These are phyloP conservation scores for Gasterosteus aculeatus DNA, from an alignment of 2,113 vertebrate genomes.

Conservation along the genomic window DNA sequence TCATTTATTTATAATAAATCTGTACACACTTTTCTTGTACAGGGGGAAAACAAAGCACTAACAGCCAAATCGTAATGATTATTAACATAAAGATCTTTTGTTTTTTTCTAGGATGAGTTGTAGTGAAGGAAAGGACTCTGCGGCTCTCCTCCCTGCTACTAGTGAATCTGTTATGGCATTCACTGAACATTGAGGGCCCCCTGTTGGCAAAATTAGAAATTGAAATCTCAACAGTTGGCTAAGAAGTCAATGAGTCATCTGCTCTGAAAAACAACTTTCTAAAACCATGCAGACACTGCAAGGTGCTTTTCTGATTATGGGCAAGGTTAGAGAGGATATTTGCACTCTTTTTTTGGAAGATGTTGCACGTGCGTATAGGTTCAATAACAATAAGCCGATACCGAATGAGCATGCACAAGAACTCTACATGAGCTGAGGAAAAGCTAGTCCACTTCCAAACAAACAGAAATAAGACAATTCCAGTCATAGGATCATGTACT, in stretches of 20 bases:
- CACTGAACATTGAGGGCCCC: not conserved
- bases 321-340: not conserved
- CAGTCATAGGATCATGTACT: not conserved
- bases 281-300: not conserved
- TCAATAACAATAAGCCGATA: not conserved
- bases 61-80: not conserved
- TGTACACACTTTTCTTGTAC: not conserved
- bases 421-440: not conserved
- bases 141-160: too few relatives aligned
- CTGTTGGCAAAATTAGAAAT: not conserved
- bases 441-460: not conserved
- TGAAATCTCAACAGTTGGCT: constrained; percentile 1
- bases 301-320: not conserved
- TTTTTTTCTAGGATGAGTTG: not conserved
- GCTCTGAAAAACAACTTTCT: not conserved
- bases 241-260: constrained; percentile 25
- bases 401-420: not conserved
- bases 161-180: not conserved
- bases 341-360: not conserved
- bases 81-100: not conserved
- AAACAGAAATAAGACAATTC: not conserved
- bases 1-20: not conserved
- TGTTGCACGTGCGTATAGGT: not conserved
- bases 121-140: not conserved
- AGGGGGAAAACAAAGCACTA: not conserved